A percentile compares a stretch with the other conserved stretches of the same genome.
Evolutionary conservation across 2,888 invertebrate genomes (phyloP).

Genomic region (Clanis bilineata): DNA sequence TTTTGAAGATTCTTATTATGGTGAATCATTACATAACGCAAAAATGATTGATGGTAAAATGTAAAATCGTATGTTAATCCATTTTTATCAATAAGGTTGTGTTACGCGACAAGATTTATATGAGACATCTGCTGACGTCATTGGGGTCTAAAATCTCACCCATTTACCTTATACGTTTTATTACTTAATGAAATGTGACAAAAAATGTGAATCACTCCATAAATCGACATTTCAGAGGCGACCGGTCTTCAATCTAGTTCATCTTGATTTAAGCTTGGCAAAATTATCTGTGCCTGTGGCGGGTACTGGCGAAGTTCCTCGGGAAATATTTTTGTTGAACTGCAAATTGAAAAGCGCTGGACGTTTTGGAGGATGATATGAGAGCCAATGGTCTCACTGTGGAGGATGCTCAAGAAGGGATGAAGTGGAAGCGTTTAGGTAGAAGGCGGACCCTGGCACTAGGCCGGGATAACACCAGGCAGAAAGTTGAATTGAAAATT

Average conservation of each 20-base stretch:
- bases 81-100: constrained; percentile 2
- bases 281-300: too few species aligned
- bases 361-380: too few species aligned
- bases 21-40: neutral
- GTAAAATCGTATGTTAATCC: neutral
- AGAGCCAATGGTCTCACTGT: too few species aligned
- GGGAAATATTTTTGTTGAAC: too few species aligned
- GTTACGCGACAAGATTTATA: constrained; percentile 5
- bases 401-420: too few species aligned
- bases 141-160: neutral
- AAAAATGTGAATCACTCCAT: constrained; percentile 1
- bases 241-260: constrained; percentile 6
- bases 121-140: neutral
- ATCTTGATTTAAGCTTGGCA: constrained; percentile 3
- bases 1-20: neutral
- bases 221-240: neutral
- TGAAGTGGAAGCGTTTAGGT: too few species aligned
- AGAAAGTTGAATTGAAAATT: too few species aligned
- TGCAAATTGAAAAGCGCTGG: too few species aligned
- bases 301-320: too few species aligned
- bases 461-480: too few species aligned
- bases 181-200: constrained; percentile 9
- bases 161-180: neutral
- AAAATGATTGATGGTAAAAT: constrained; percentile 5
- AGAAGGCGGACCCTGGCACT: too few species aligned